Conservation (phyloP, 2,797 vertebrate genomes). For the Fistularia tabacaria region DNA sequence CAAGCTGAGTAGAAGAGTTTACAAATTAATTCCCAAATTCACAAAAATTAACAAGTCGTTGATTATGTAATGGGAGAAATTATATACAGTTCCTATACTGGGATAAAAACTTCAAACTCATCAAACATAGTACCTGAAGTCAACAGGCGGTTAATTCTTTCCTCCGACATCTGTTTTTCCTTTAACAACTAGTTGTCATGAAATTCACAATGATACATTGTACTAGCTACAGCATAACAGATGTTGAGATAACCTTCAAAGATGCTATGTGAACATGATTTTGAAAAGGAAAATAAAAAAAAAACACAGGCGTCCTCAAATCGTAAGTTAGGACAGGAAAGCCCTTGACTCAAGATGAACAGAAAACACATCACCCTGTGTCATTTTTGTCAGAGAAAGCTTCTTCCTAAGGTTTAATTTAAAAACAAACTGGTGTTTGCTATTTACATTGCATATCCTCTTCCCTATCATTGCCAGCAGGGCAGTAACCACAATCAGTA, state of each 20-base stretch:
- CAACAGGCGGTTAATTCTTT: too few species aligned
- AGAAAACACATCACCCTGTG: slow-evolving; percentile 32
- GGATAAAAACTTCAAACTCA: too few species aligned
- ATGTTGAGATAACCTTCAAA: slow-evolving; percentile 41
- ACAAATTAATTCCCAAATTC: too few species aligned
- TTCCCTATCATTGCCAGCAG: slow-evolving; percentile 50
- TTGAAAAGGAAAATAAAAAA: slow-evolving; percentile 33
- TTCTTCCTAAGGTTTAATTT: slow-evolving; percentile 54
- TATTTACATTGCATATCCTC: slow-evolving; percentile 53
- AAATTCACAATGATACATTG: slow-evolving; percentile 10
- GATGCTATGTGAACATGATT: slow-evolving; percentile 24
- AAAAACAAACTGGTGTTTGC: slow-evolving; percentile 57
- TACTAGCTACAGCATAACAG: slow-evolving; percentile 16
- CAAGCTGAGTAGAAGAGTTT: too few species aligned
- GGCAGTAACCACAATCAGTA: slow-evolving; percentile 35
- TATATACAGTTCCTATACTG: too few species aligned
- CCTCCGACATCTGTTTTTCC: neutral
- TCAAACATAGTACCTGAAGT: too few species aligned
- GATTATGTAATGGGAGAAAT: too few species aligned
- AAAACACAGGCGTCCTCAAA: slow-evolving; percentile 41
- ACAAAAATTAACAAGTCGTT: too few species aligned
- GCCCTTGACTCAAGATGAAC: slow-evolving; percentile 20
- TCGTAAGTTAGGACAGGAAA: slow-evolving; percentile 32
- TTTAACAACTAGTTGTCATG: slow-evolving; percentile 5
- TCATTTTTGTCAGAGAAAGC: slow-evolving; percentile 62